Base-by-base conservation (phyloP, 2,113 vertebrate genomes). In the Bubalus kerabau region DNA sequence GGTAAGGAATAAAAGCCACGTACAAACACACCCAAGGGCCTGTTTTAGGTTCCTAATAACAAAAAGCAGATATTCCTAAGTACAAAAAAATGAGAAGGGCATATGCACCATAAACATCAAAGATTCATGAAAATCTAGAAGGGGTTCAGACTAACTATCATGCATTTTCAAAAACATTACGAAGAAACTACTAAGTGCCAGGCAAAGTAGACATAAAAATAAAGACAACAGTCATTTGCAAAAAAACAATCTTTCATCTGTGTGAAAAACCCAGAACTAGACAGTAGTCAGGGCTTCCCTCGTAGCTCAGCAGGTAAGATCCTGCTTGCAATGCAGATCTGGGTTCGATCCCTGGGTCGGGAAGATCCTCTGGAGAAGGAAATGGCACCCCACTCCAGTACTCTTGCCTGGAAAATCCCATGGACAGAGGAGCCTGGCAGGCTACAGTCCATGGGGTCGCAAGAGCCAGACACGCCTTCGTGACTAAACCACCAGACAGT, bases 41-140 rank as follows among this genome's bases (percentile, higher is more conserved):
- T 84, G 7, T 40, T 56, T 21, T 91, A 91, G 43, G 23, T 95
- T 93, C 43, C 83, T 87, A 97, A 84, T 60, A 26, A 97, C 71
- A 97, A 96, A 97, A 92, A 67, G n/a, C 54, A 95, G 48, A 86
- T 24, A 59, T 13, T 67, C 30, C 50, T 83, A 95, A 54, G n/a
- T 95, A 86, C 26, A 95, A 46, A 96, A 97, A 95, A 94, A 82
- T n/a, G 24, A 88, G 59, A 93, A 91, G 50, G 56, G 52, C 43
- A 94, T 74, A 92, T 56, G 21, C 1, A 97, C 15, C 36, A 93
- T 62, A 95, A 97, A 83, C 74, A 95, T 52, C 54, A 96, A 95
- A 96, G 28, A 93, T 62, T 85, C 32, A 91, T 48, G 57, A 90
- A 97, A 90, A 96, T 85, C 30, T 85, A 71, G n/a, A 87, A 92